Base-by-base conservation (phyloP, 1,140 invertebrate genomes). In the Zophobas atratus region DNA sequence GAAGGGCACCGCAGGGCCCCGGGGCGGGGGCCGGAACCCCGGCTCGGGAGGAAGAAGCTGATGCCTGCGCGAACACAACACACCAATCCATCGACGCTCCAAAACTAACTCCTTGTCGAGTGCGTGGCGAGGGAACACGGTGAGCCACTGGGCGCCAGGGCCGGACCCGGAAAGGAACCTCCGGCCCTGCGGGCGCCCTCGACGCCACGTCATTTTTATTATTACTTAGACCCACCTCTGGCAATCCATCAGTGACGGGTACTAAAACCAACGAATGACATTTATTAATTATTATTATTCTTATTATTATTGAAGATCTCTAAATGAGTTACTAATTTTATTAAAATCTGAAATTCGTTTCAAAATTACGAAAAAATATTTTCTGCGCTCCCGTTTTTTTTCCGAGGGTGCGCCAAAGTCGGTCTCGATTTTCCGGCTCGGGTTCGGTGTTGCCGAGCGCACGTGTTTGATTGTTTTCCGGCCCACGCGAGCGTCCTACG, bases 81-180 rank as follows among this genome's bases (percentile, higher is more conserved):
- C 60, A 67, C 60, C 60, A 43, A 43, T 32, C 60, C 60, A 67
- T 32, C 8, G 60, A n/a, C 60, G 60, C 60, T 67, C 38, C 43
- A 32, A 43, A 67, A 67, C 60, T 67, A 67, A 67, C 60, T 67
- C 60, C 60, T 46, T 20, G 39, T 0, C 56, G 34, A 36, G 56
- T 60, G 56, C 56, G 60, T 43, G 39, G 36, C 60, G 60, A 46
- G 39, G 20, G 39, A 43, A 67, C 49, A 51, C 60, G 38, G 38
- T 8, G 60, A 67, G 60, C 60, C 60, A 43, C 60, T 67, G 60
- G 38, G n/a, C 39, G 60, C 6, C 60, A 67, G 60, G 60, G 39
- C n/a, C 60, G 60, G 60, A 41, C 39, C 39, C 57, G 49, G 6
- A 20, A 20, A 20, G 20, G 20, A 20, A 20, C 20, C 20, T 20